Percentiles rank a stretch among this genome's conserved stretches.
Evolutionary conservation across 2,888 invertebrate genomes (phyloP).

Genomic region (Cacoxenus indagator): DNA sequence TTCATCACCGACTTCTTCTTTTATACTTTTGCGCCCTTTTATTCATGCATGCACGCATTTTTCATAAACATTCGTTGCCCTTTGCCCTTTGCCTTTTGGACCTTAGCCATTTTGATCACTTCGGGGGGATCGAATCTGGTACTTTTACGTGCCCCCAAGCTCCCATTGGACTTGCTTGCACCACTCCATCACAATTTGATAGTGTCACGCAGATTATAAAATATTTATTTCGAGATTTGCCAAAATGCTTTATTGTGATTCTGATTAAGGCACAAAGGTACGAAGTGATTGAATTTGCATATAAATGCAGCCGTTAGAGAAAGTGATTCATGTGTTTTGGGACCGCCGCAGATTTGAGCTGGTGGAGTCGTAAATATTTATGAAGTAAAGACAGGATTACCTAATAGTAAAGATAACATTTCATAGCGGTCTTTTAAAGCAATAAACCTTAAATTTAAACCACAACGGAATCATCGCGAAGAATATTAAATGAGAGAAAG

Average conservation of each 20-base stretch:
- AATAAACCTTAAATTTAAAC: too few species aligned
- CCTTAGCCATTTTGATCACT: conserved; percentile 23
- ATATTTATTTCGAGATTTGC: conserved; percentile 36
- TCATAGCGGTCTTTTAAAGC: too few species aligned
- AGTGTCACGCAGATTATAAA: conserved; percentile 63
- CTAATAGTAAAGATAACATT: too few species aligned
- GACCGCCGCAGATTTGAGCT: not conserved
- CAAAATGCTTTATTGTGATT: conserved; percentile 9
- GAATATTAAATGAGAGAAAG: too few species aligned
- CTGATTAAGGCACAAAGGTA: conserved; percentile 10
- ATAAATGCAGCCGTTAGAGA: not conserved
- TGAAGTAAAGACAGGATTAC: not conserved
- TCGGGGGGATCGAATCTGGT: conserved; percentile 27
- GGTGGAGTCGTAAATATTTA: not conserved
- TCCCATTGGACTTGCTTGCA: conserved; percentile 29
- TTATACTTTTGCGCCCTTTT: not conserved
- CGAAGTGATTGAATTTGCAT: conserved; percentile 4
- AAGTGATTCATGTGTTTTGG: not conserved
- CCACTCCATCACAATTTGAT: conserved; percentile 62
- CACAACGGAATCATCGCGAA: too few species aligned
- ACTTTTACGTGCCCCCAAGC: too few species aligned
- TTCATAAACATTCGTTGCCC: conserved; percentile 32
- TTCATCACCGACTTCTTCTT: conserved; percentile 27
- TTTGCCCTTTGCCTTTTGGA: not conserved
- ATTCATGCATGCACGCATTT: conserved; percentile 6